These are phyloP conservation scores for Quadroppia sp. DNA, from an alignment of 2,888 invertebrate genomes.

Conservation along the genomic window DNA sequence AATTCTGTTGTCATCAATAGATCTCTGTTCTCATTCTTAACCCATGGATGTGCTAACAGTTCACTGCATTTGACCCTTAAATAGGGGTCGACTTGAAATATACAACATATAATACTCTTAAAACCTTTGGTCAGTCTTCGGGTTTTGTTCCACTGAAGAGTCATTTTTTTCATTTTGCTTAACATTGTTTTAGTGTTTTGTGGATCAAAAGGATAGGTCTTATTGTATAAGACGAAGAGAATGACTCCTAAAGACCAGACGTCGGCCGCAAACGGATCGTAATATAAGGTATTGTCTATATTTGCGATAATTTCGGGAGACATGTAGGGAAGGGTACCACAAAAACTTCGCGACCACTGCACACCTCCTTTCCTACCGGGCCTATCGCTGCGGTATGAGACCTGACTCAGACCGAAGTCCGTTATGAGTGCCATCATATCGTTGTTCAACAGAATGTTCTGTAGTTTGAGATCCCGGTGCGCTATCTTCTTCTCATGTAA, in stretches of 20 bases:
- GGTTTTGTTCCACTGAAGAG: not conserved
- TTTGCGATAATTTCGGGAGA: not conserved
- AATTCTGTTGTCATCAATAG: no score
- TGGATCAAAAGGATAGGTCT: not conserved
- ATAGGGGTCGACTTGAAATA: not conserved
- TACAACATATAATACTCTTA: not conserved
- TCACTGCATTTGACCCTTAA: not conserved
- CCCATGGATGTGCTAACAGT: not conserved
- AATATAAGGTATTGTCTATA: not conserved
- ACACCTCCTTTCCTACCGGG: not conserved
- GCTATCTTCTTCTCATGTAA: not conserved
- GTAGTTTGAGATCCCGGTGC: conserved; percentile 8
- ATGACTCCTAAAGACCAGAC: not conserved
- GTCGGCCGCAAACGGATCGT: not conserved
- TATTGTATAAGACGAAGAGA: not conserved
- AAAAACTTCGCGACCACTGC: not conserved
- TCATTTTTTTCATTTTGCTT: not conserved
- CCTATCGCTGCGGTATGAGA: not conserved
- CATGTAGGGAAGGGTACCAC: not conserved
- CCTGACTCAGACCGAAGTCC: not conserved
- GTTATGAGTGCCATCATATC: not conserved
- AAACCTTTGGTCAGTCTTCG: not conserved
- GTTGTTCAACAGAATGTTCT: not conserved
- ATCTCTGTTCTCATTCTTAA: not conserved
- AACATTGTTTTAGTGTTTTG: not conserved